Conservation (phyloP, 2,888 invertebrate genomes). For the Tortrix viridana region DNA sequence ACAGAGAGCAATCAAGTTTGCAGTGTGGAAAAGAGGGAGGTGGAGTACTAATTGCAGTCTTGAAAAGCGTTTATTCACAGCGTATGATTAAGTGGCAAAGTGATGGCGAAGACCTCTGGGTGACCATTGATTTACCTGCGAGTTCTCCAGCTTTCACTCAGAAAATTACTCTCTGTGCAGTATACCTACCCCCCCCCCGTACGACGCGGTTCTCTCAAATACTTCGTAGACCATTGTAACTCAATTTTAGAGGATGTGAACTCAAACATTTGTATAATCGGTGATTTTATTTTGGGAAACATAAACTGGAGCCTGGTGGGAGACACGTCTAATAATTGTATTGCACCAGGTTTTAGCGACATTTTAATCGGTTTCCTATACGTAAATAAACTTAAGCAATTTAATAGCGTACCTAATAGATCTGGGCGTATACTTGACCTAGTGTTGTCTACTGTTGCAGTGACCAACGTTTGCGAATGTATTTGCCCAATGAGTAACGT, state of each 20-base stretch:
- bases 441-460: slow-evolving; percentile 9
- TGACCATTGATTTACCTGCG: not conserved
- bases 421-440: slow-evolving; percentile 21
- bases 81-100: not conserved
- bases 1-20: slow-evolving; percentile 9
- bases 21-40: not conserved
- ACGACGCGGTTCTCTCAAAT: not conserved
- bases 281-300: slow-evolving; percentile 23
- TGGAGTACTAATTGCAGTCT: slow-evolving; percentile 1
- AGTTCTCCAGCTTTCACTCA: no score
- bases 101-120: slow-evolving; percentile 8
- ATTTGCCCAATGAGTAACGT: slow-evolving; percentile 6
- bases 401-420: slow-evolving; percentile 18
- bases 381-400: slow-evolving; percentile 23
- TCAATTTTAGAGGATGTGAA: slow-evolving; percentile 6
- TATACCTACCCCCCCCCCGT: slow-evolving; percentile 29
- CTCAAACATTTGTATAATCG: slow-evolving; percentile 12
- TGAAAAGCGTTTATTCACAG: not conserved
- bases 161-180: slow-evolving; percentile 22
- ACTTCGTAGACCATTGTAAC: slow-evolving; percentile 16
- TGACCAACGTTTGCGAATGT: slow-evolving; percentile 4
- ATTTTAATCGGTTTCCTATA: slow-evolving; percentile 24
- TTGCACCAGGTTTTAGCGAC: not conserved
- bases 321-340: not conserved
- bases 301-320: slow-evolving; percentile 1